Evolutionary conservation across 2,797 vertebrate species (phyloP).

Genomic region (Phrynocephalus forsythii): DNA sequence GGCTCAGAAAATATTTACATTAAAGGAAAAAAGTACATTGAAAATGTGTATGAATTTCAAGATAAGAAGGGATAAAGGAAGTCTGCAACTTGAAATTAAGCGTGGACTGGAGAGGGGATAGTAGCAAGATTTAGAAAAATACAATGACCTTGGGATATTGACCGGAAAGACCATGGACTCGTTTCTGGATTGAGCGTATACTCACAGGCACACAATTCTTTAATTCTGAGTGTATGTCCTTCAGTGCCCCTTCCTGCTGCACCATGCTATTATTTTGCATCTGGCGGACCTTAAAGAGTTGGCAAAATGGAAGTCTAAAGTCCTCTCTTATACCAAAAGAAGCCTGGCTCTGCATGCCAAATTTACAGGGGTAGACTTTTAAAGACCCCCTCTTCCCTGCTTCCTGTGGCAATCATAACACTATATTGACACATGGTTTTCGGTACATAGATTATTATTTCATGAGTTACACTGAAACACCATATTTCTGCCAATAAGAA

Average conservation of each 20-base stretch:
- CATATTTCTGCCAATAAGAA: slow-evolving; percentile 52
- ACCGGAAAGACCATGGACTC: neutral
- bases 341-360: neutral
- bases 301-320: neutral
- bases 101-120: too few species aligned
- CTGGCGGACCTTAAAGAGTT: neutral
- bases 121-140: too few species aligned
- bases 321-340: neutral
- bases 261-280: neutral
- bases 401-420: neutral
- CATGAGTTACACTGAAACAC: slow-evolving; percentile 16
- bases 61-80: too few species aligned
- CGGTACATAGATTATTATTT: neutral
- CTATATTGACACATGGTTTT: neutral
- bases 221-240: neutral
- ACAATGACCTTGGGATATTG: too few species aligned
- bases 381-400: neutral
- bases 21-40: too few species aligned
- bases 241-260: neutral
- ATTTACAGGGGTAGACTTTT: neutral
- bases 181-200: neutral
- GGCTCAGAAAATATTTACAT: too few species aligned
- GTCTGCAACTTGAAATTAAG: too few species aligned
- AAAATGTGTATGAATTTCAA: too few species aligned
- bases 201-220: neutral